Evolutionary conservation across 1,140 invertebrate genomes (phyloP), one percentile per base, ranked within the genome.

Genomic region (Thalassaphorura encarpata): DNA sequence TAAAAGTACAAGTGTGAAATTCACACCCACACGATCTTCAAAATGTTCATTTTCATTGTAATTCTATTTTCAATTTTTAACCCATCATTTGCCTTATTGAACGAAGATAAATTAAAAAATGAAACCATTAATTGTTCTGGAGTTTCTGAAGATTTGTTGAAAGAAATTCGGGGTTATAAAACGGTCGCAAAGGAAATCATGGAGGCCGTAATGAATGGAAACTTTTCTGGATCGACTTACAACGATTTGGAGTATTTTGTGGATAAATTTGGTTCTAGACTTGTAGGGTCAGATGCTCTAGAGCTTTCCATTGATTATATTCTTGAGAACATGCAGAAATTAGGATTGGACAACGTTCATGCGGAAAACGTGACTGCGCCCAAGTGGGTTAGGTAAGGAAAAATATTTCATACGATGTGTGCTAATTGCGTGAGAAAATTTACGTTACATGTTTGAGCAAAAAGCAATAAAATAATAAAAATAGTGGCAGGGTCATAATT

Each of bases 221-320:
- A 71, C 8, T 80, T 76, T 45, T 76, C 76, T 66, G 75, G 76
- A 18, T 68, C 67, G 52, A 79, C 80, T 0, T 84, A 78, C 68
- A 66, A 78, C 40, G 78, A 82, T 66, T 70, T 87, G 8, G 73
- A 77, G 2, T 66, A 71, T 23, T 85, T 88, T 67, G 79, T 83
- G 0, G 84, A 88, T 64, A 79, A 72, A 52, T 86, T 85, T 73
- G 84, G 84, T 3, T 71, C 77, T 6, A 73, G 86, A 53, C 71
- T 82, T 33, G 72, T 80, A 0, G 85, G 85, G 1, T 78, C 80
- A 0, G 56, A 77, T 56, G 73, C 69, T 55, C 72, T 87, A 15
- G 83, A 87, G 70, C 69, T 79, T 49, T 72, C 84, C 0, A 87
- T 87, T 54, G 80, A 86, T 71, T 83, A 84, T 63, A 78, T 83